Evolutionary conservation across 1,140 invertebrate species (phyloP), one percentile per base, ranked within the genome.

Genomic region (Lucilia cuprina): DNA sequence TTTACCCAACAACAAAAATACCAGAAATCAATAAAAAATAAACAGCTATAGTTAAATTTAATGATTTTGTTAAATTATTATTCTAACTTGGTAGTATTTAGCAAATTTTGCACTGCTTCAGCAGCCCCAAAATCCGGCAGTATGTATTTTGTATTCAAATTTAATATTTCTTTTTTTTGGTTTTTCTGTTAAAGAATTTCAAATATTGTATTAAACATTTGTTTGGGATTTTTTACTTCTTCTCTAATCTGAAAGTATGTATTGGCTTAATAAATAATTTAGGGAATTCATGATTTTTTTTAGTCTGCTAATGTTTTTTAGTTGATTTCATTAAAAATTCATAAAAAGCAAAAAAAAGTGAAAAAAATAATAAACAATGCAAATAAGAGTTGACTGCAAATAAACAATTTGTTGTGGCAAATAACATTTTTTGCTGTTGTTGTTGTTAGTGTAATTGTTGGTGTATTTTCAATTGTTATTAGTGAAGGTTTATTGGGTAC

Each of bases 401-500:
- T 60, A 60, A 60, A 60, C 55, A 60, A 60, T 60, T 60, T 60
- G 55, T 60, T 60, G 55, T 60, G 55, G 55, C 55, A 60, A 60
- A 60, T 60, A 60, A 60, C 8, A 60, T 2, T 60, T 30, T 41
- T 41, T 41, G 55, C n/a, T 60, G 55, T 14, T 60, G 55, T 60
- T 60, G 41, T 30, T 30, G 25, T 30, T 30, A 30, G 25, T 30
- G 25, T 30, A 30, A 30, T 30, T 30, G 25, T 41, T 41, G 10
- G 41, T 60, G 14, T 60, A 21, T 70, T 70, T 7, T 70, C 21
- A 70, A 21, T 70, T 70, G 65, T 70, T 70, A 25, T 70, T 19
- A 25, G 65, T 70, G 65, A 70, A 70, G n/a, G 65, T 70, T 70
- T 70, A 70, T 70, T 70, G 19, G 65, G n/a, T 21, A 70, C 7